A percentile compares a stretch with the other conserved stretches of the same genome.
phyloP scores from a whole-genome alignment of 2,797 vertebrate genomes.

The Oreonectes daqikongensis region DNA sequence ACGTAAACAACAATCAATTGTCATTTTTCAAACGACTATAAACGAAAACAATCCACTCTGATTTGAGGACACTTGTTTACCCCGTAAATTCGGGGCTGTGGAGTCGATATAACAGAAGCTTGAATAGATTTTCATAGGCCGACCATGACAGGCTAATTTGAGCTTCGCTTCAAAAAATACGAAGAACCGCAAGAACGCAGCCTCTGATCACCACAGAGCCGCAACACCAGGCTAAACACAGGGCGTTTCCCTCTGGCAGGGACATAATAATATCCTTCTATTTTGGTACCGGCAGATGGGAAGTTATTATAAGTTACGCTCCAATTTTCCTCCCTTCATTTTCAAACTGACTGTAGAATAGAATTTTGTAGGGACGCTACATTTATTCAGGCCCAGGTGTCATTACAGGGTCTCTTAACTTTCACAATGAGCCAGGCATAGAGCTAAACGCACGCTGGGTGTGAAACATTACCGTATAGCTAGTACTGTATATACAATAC shows the following conservation, averaged over 20 bases:
- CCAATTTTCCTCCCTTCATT: conserved; percentile 73
- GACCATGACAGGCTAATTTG: conserved; percentile 76
- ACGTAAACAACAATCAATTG: conserved; percentile 27
- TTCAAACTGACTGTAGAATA: conserved; percentile 66
- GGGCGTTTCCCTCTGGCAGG: conserved; percentile 78
- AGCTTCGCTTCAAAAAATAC: conserved; percentile 70
- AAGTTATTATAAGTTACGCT: conserved; percentile 74
- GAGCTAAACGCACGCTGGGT: conserved; percentile 33
- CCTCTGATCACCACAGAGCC: conserved; percentile 78
- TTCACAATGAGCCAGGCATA: conserved; percentile 57
- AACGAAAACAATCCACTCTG: background rate
- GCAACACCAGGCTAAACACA: conserved; percentile 79
- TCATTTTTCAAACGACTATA: background rate
- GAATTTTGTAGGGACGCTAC: conserved; percentile 65
- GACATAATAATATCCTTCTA: conserved; percentile 84
- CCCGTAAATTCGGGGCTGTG: conserved; percentile 18
- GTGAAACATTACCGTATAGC: conserved; percentile 37
- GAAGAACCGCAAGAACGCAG: conserved; percentile 71
- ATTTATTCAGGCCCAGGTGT: conserved; percentile 50
- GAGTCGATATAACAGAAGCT: conserved; percentile 8
- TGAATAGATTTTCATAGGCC: conserved; percentile 44
- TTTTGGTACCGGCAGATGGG: conserved; percentile 81
- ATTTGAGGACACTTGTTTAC: conserved; percentile 12
- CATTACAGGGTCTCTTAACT: conserved; percentile 58
- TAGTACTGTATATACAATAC: background rate